Conservation (phyloP, 2,888 invertebrate species). For the Thalpophila matura region DNA sequence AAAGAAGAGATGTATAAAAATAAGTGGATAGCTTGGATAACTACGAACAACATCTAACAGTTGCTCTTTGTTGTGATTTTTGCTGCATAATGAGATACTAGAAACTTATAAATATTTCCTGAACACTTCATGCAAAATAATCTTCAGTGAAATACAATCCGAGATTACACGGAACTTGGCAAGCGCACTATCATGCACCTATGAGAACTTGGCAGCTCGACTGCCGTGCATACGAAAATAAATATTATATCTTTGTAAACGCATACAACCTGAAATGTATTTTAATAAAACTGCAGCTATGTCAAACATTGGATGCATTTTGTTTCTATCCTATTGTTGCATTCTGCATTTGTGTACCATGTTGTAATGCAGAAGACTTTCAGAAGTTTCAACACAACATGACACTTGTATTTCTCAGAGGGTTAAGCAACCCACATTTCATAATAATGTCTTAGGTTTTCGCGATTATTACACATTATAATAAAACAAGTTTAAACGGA, state of each 20-base stretch:
- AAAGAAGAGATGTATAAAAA: too few relatives aligned
- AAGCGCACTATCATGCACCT: constrained; percentile 24
- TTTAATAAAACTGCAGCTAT: constrained; percentile 18
- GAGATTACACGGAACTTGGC: constrained; percentile 45
- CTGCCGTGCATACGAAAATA: constrained; percentile 1
- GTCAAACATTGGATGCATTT: constrained; percentile 35
- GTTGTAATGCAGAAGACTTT: neutral
- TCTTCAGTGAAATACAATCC: constrained; percentile 42
- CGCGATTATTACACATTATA: too few relatives aligned
- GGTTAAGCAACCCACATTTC: too few relatives aligned
- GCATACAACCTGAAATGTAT: constrained; percentile 32
- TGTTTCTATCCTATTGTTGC: constrained; percentile 26
- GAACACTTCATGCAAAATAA: constrained; percentile 20
- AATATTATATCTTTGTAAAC: constrained; percentile 15
- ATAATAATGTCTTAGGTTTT: too few relatives aligned
- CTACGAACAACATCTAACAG: too few relatives aligned
- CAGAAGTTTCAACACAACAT: constrained; percentile 28
- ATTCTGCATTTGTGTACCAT: constrained; percentile 11
- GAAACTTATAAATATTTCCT: neutral
- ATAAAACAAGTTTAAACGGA: too few relatives aligned
- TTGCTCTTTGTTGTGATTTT: too few relatives aligned
- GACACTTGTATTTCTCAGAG: too few relatives aligned
- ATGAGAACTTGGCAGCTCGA: constrained; percentile 45
- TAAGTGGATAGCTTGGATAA: too few relatives aligned
- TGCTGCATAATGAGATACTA: too few relatives aligned